Percentiles rank a stretch among this genome's conserved stretches.
Evolutionary conservation across 1,140 invertebrate genomes (phyloP).

Genomic region (Diuraphis noxia): DNA sequence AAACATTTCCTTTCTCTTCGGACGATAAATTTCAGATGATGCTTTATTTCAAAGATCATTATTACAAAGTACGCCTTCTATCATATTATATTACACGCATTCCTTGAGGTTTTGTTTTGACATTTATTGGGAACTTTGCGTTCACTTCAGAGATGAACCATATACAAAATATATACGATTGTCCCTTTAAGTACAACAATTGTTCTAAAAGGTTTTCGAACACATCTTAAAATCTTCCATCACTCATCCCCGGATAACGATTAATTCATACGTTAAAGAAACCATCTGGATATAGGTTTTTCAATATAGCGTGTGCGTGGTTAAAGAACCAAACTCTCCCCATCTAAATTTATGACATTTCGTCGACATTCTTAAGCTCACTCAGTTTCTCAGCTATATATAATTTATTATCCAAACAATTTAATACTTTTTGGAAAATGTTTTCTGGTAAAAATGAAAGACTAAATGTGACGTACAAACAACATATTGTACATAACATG

Average conservation of each 20-base stretch:
- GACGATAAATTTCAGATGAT: not conserved
- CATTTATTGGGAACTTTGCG: constrained; percentile 20
- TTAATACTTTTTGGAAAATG: not conserved
- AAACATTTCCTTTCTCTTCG: not conserved
- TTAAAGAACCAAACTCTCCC: not conserved
- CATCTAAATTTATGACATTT: not conserved
- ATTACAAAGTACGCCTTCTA: not conserved
- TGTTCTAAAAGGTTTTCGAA: not conserved
- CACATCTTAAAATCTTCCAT: not conserved
- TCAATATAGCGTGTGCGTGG: not conserved
- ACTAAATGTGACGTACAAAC: not conserved
- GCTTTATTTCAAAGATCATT: not conserved
- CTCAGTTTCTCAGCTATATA: not conserved
- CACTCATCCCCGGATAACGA: not conserved
- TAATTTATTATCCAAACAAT: not conserved
- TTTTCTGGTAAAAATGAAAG: not conserved
- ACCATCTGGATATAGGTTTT: constrained; percentile 7
- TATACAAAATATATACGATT: not conserved
- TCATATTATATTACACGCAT: not conserved
- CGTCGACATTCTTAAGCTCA: not conserved
- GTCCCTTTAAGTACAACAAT: not conserved
- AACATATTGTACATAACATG: not conserved
- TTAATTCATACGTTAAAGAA: constrained; percentile 18
- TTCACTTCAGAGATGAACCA: not conserved
- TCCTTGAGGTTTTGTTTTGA: not conserved